phyloP scores from a whole-genome alignment of 2,113 vertebrate genomes.

The Cololabis saira region DNA sequence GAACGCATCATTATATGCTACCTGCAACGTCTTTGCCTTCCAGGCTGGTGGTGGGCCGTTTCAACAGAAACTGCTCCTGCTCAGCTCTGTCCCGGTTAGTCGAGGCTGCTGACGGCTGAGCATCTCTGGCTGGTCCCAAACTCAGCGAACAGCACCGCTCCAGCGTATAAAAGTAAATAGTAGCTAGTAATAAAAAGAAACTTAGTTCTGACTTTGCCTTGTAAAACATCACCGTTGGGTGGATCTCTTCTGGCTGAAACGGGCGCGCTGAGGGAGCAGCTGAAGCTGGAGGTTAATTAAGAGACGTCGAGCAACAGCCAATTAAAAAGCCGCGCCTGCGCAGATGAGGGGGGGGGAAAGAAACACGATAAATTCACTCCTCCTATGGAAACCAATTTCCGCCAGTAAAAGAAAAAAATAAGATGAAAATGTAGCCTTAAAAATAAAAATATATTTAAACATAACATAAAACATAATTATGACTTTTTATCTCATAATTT shows the following conservation, averaged over 20 bases:
- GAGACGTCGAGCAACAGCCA: constrained; percentile 42
- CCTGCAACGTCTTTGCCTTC: too few relatives aligned
- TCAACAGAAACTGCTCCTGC: neutral
- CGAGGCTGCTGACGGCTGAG: neutral
- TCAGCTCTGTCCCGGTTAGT: neutral
- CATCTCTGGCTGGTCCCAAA: constrained; percentile 12
- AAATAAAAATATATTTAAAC: too few relatives aligned
- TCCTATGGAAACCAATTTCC: too few relatives aligned
- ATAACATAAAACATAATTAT: too few relatives aligned
- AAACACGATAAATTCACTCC: too few relatives aligned
- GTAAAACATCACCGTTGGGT: constrained; percentile 66
- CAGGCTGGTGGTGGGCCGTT: neutral
- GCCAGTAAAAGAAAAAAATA: too few relatives aligned
- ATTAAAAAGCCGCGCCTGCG: constrained; percentile 29
- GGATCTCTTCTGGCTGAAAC: constrained; percentile 26
- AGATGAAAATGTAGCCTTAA: too few relatives aligned
- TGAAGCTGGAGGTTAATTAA: constrained; percentile 37
- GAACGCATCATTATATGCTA: too few relatives aligned
- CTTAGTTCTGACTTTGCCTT: constrained; percentile 23
- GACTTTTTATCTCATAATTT: too few relatives aligned
- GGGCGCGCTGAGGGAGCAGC: neutral
- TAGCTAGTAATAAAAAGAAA: constrained; percentile 40
- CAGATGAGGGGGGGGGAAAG: neutral
- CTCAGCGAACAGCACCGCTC: constrained; percentile 25
- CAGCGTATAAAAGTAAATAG: constrained; percentile 11